A percentile compares a stretch with the other conserved stretches of the same genome.
phyloP scores from a whole-genome alignment of 1,140 invertebrate species.

The Meloidogyne hapla region DNA sequence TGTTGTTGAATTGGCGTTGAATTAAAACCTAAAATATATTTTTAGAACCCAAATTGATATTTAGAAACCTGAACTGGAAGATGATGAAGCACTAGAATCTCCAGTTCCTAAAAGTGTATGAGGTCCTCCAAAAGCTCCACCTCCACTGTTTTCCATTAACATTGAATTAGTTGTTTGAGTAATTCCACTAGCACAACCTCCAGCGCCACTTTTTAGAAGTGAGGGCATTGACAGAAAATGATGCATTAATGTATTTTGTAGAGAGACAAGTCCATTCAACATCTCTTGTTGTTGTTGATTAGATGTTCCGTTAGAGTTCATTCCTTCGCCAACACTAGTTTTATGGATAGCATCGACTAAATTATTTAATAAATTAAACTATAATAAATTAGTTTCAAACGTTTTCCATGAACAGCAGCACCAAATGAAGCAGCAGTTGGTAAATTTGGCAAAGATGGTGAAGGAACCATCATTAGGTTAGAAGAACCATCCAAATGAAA shows the following conservation, averaged over 20 bases:
- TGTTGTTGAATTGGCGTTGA: neutral
- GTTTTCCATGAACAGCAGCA: neutral
- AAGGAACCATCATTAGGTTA: constrained; percentile 54
- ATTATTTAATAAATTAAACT: neutral
- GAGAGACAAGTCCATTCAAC: constrained; percentile 43
- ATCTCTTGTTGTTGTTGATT: constrained; percentile 42
- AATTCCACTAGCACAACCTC: constrained; percentile 40
- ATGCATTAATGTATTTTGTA: constrained; percentile 46
- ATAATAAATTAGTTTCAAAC: neutral
- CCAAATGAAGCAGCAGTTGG: neutral
- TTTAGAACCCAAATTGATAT: neutral
- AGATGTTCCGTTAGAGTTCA: constrained; percentile 21
- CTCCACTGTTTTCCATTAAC: neutral
- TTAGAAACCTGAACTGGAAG: neutral
- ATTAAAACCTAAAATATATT: neutral
- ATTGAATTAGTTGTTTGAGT: constrained; percentile 19
- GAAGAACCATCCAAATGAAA: neutral
- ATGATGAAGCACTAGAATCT: neutral
- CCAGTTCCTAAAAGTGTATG: neutral
- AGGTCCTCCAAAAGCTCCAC: neutral
- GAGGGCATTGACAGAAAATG: constrained; percentile 58
- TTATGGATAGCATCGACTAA: constrained; percentile 9
- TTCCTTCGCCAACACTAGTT: constrained; percentile 10
- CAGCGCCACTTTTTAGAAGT: constrained; percentile 46
- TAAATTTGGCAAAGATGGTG: constrained; percentile 58